Conservation (phyloP, 2,888 invertebrate genomes). For the Sarcophaga caerulescens region DNA sequence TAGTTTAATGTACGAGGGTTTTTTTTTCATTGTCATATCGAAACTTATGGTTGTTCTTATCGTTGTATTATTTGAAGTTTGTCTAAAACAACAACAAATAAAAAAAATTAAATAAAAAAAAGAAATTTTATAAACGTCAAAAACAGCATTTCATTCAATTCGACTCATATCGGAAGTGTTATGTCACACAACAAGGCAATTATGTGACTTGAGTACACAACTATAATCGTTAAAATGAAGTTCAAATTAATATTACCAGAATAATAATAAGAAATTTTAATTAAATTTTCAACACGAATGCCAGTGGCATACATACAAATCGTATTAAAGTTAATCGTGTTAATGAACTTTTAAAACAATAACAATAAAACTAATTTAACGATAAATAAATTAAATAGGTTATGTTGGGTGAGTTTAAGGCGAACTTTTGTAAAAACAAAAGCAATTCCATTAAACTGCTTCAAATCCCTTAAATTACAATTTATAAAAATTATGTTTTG, state of each 20-base stretch:
- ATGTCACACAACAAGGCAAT: conserved; percentile 59
- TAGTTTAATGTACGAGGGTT: no score
- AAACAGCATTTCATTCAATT: background rate
- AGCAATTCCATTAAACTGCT: no score
- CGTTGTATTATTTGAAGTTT: no score
- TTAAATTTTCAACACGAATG: background rate
- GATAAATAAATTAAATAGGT: background rate
- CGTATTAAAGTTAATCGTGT: conserved; percentile 13
- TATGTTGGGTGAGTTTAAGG: background rate
- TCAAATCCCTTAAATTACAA: no score
- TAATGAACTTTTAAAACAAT: conserved; percentile 10
- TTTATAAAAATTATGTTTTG: no score
- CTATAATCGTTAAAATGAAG: conserved; percentile 3
- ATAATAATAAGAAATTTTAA: conserved; percentile 7
- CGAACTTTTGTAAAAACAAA: no score
- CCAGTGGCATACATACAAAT: background rate
- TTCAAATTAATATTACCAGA: background rate
- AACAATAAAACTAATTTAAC: background rate
- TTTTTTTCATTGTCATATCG: no score
- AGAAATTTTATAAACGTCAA: background rate
- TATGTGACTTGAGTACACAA: conserved; percentile 45
- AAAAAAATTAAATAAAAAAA: background rate
- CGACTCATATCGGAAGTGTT: conserved; percentile 51
- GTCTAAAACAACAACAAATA: no score
- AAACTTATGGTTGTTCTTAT: no score